A percentile compares a stretch with the other conserved stretches of the same genome.
Conservation (phyloP, 2,797 vertebrate species). For the Mionectes olivaceus region DNA sequence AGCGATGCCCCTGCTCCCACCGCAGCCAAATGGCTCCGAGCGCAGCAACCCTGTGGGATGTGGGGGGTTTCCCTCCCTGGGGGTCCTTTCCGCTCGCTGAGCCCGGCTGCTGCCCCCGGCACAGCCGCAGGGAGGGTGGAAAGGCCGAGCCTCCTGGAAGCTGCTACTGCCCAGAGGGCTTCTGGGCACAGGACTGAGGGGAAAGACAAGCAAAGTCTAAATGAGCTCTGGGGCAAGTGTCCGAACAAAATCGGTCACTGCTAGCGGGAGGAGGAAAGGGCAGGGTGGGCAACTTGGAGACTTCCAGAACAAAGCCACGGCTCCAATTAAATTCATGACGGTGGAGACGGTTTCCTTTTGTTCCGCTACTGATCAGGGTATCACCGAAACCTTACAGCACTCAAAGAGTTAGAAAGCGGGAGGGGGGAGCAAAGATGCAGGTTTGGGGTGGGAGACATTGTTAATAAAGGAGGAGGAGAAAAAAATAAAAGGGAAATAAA, state of each 20-base stretch:
- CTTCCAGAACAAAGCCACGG: slow-evolving; percentile 57
- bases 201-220: slow-evolving; percentile 44
- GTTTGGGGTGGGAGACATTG: slow-evolving; percentile 19
- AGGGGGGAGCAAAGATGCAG: slow-evolving; percentile 39
- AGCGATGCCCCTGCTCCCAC: background rate
- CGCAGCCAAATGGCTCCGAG: accelerated
- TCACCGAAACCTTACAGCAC: slow-evolving; percentile 82
- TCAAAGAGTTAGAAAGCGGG: slow-evolving; percentile 71
- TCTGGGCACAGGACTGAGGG: background rate
- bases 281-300: slow-evolving; percentile 18
- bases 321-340: background rate
- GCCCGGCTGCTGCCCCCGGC: background rate
- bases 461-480: slow-evolving; percentile 51
- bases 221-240: background rate
- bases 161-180: background rate
- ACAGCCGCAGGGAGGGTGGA: background rate
- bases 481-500: slow-evolving; percentile 69
- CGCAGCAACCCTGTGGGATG: background rate
- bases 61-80: background rate
- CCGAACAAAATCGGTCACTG: slow-evolving; percentile 25
- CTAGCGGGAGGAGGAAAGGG: slow-evolving; percentile 7
- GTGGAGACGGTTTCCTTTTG: slow-evolving; percentile 50
- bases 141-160: background rate
- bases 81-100: background rate
- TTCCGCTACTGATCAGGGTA: slow-evolving; percentile 56